Evolutionary conservation across 2,113 vertebrate species (phyloP), one percentile per base, ranked within the genome.

Genomic region (Passer montanus): DNA sequence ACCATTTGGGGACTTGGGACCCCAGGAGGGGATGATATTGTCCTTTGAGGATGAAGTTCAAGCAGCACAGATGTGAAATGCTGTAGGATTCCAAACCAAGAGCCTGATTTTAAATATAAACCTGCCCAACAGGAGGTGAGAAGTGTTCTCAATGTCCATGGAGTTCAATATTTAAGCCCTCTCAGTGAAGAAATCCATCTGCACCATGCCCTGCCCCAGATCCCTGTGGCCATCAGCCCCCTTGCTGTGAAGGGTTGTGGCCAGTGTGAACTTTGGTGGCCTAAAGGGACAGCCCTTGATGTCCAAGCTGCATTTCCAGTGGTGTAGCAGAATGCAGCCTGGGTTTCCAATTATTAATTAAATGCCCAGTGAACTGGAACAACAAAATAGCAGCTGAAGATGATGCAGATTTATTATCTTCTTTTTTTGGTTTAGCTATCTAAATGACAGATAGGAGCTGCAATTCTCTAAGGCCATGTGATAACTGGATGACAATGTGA

Each of bases 181-280:
- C 11, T 23, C 6, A 9, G 33, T 44, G 37, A 30, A 39, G 60
- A 59, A 74, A 81, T 39, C 44, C 22, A 2, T 31, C 50, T 81
- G 31, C 21, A 33, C 23, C 11, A 21, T 24, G 9, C 17, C 20
- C 10, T 58, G 46, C 21, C 21, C 4, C 31, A n/a, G 27, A 13
- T 3, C 2, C 46, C 9, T 0, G 3, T 2, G 30, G 35, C 28
- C 26, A 44, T 41, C 66, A 39, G 19, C 31, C 23, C 21, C 21
- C 33, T 3, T 0, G 0, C 11, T 10, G 37, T 28, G 31, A 35
- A 41, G 15, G 20, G 15, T 2, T 49, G 60, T 39, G 60, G 13
- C 35, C 60, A 44, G 3, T 24, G 58, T 43, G 37, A 13, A 10
- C 50, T n/a, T 46, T 50, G 64, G 3, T 22, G 39, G 35, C 52